These are phyloP conservation scores for Eclectus roratus DNA, from an alignment of 2,113 vertebrate species.

Conservation along the genomic window DNA sequence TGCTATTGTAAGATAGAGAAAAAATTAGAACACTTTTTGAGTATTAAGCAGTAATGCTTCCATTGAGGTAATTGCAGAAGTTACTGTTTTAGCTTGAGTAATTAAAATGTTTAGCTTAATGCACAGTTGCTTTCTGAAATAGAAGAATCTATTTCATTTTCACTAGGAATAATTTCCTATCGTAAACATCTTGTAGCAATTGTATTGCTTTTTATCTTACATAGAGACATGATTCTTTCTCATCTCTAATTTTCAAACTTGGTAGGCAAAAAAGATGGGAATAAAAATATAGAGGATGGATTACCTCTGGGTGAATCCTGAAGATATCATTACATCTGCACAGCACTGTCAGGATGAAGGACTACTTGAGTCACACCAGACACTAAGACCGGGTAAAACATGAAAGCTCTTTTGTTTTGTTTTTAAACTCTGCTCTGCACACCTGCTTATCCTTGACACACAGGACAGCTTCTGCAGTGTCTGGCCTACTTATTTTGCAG, in stretches of 20 bases:
- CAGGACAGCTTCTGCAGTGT: neutral
- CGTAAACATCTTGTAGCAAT: neutral
- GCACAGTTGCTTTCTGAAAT: neutral
- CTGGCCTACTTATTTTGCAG: neutral
- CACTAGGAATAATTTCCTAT: neutral
- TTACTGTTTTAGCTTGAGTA: neutral
- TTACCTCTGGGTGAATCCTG: neutral
- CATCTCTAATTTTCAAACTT: neutral
- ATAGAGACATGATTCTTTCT: neutral
- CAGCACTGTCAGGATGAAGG: neutral
- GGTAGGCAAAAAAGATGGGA: neutral
- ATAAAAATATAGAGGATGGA: neutral
- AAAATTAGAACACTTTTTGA: neutral
- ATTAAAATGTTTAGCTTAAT: neutral
- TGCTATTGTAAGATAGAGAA: neutral
- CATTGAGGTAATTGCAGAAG: neutral
- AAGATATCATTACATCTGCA: neutral
- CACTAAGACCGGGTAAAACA: neutral
- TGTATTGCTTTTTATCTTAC: neutral
- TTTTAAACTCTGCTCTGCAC: neutral
- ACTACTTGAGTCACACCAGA: neutral
- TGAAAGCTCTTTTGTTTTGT: neutral
- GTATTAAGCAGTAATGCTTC: neutral
- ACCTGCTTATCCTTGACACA: neutral
- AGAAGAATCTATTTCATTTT: neutral